Conservation (phyloP, 2,113 vertebrate species). For the Muntiacus muntjak region DNA sequence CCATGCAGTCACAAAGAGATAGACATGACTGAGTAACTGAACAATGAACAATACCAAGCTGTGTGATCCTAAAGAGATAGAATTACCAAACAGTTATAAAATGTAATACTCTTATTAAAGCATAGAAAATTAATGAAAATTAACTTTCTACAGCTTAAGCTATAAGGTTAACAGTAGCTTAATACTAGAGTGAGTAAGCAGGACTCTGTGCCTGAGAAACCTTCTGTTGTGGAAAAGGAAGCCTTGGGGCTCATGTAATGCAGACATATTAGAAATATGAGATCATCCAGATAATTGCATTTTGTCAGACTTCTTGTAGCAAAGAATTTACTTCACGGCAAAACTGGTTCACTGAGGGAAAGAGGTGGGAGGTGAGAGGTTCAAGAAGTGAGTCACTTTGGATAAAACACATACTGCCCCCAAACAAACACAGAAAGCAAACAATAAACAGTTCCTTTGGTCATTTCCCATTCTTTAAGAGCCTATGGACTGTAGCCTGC, state of each 20-base stretch:
- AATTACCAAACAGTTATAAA: neutral
- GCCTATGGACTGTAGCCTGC: neutral
- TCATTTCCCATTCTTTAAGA: neutral
- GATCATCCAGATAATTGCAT: neutral
- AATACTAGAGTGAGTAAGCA: neutral
- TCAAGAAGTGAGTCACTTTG: neutral
- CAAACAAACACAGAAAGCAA: neutral
- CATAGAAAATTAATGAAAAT: neutral
- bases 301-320: neutral
- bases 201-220: neutral
- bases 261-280: neutral
- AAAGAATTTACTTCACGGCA: constrained; percentile 13
- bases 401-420: neutral
- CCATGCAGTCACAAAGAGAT: neutral
- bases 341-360: neutral
- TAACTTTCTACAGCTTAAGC: neutral
- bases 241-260: neutral
- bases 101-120: neutral
- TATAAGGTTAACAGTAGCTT: neutral
- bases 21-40: neutral
- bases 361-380: neutral
- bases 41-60: neutral
- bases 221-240: neutral
- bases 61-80: neutral
- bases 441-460: neutral